Evolutionary conservation across 2,797 vertebrate genomes (phyloP).

Genomic region (Pangasius sanitwongsei): DNA sequence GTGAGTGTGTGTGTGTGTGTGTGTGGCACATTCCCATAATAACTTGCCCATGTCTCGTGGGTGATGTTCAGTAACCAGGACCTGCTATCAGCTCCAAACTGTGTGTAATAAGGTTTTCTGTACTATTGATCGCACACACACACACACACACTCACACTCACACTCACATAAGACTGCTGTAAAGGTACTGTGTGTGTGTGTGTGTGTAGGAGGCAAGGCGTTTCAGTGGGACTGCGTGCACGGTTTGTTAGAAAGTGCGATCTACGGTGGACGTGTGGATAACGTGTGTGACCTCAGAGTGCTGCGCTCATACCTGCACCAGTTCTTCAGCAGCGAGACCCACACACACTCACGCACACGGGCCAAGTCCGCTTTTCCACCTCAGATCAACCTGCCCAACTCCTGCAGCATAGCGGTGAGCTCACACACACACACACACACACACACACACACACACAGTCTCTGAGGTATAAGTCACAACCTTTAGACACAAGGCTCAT

Average conservation of each 20-base stretch:
- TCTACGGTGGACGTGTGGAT: slow-evolving; percentile 95
- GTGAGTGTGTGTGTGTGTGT: slow-evolving; percentile 68
- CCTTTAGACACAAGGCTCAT: neutral
- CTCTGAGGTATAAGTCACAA: neutral
- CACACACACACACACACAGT: slow-evolving; percentile 16
- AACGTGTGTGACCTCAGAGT: slow-evolving; percentile 91
- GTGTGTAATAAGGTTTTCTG: neutral
- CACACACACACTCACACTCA: neutral
- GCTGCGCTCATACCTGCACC: slow-evolving; percentile 92
- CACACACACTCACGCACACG: slow-evolving; percentile 70
- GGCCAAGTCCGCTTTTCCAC: slow-evolving; percentile 75
- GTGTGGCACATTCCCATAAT: neutral
- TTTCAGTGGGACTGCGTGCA: slow-evolving; percentile 94
- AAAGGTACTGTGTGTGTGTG: neutral
- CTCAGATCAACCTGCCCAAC: slow-evolving; percentile 83
- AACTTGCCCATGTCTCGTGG: neutral
- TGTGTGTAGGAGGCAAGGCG: slow-evolving; percentile 78
- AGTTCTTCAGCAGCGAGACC: slow-evolving; percentile 86
- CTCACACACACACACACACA: slow-evolving; percentile 33
- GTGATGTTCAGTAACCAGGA: neutral
- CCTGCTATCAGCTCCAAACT: neutral
- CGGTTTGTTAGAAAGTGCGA: slow-evolving; percentile 91
- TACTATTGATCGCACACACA: neutral
- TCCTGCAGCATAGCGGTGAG: slow-evolving; percentile 91
- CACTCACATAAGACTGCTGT: neutral